Base-by-base conservation (phyloP, 2,888 invertebrate species). In the Leptinotarsa tumamoca region DNA sequence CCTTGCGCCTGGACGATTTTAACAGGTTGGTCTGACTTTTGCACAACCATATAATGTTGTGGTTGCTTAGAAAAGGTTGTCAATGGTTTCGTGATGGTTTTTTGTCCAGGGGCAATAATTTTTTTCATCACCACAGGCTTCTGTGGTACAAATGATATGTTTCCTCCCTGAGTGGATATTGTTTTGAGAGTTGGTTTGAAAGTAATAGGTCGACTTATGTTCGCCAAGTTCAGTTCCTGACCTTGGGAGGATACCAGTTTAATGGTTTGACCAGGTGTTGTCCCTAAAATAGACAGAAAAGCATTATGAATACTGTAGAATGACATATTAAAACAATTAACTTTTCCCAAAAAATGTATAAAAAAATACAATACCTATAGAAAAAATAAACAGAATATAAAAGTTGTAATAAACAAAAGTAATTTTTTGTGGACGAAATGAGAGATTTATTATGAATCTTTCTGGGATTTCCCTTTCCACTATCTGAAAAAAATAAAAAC, bases 91-190 rank as follows among this genome's bases (percentile, higher is more conserved):
- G 83, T 77, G 21, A 82, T 54, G 7, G 81, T 80, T 83, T 84
- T 85, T 75, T 80, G 82, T n/a, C 78, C 80, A 18, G 81, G 70
- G 4, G 83, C 78, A 3, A 85, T 71, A 15, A 86, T 84, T 80
- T 88, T 88, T 79, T 88, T 89, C 85, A 88, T 87, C n/a, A 88
- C 83, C 17, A 88, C 82, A 68, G 86, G 87, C 75, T 88, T 87
- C 73, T 85, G 86, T 54, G 85, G 84, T 4, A 82, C 72, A 81
- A 82, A 18, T 78, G 80, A 69, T 80, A 83, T 80, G 79, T 85
- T 79, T 78, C 82, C 74, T 76, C 80, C 49, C 81, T 79, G 76
- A 68, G 81, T 67, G 73, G 84, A 72, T 15, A 85, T 78, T 4
- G 84, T 83, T 80, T 87, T 88, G 2, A 84, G 81, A 7, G 85